Conservation (phyloP, 2,113 vertebrate genomes). For the Pteropus alecto region DNA sequence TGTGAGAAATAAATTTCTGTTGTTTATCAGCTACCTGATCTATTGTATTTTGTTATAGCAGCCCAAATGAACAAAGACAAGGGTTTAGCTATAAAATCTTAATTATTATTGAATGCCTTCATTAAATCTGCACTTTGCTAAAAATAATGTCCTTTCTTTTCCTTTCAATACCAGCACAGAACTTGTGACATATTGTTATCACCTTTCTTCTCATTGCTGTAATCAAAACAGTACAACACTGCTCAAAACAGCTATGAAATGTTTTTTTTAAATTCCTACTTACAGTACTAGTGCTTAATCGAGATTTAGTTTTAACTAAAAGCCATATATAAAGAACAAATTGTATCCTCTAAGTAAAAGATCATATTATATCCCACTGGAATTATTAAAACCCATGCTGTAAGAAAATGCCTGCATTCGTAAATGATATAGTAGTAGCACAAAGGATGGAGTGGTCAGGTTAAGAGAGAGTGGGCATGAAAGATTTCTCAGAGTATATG, state of each 20-base stretch:
- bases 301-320: slow-evolving; percentile 22
- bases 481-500: background rate
- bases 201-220: background rate
- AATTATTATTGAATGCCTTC: background rate
- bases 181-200: background rate
- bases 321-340: slow-evolving; percentile 27
- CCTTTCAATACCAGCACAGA: background rate
- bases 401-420: background rate
- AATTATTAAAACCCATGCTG: background rate
- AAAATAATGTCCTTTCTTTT: background rate
- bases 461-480: background rate
- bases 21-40: background rate
- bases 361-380: background rate
- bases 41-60: background rate
- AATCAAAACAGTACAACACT: background rate
- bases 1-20: background rate
- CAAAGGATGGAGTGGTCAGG: background rate
- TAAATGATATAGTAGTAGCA: background rate
- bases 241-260: background rate
- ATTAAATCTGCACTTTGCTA: background rate
- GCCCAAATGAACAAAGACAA: background rate
- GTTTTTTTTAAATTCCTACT: background rate
- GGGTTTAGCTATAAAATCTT: background rate
- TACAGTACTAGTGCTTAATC: background rate
- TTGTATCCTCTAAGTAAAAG: slow-evolving; percentile 19